Base-by-base conservation (phyloP, 2,113 vertebrate genomes). In the Alosa alosa region DNA sequence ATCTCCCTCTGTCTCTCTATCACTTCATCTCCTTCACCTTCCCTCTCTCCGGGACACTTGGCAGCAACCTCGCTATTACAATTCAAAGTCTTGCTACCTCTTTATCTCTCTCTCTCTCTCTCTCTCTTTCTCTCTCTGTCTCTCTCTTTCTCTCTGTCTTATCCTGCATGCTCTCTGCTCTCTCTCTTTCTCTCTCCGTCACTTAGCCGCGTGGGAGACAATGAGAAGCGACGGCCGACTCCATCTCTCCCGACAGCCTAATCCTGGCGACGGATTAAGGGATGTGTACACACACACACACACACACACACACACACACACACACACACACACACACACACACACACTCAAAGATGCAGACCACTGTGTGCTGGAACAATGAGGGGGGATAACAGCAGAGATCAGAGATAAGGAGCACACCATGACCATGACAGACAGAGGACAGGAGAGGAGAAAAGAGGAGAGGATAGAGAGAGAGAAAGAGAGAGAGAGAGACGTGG, bases 231-330 rank as follows among this genome's bases (percentile, higher is more conserved):
- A 45, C 31, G 17, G 41, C 41, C 13, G 6, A 68, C 57, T 57
- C 83, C 57, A 31, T 45, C 31, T 25, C 60, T 75, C 25, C 25
- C 64, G 64, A 84, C 44, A 47, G 60, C 68, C 64, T 84, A 78
- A 84, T 84, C 84, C 45, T 25, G 18, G 64, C 6, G 6, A 44
- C 47, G 64, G 82, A 75, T 78, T 84, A 64, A 84, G 75, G 45
- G 44, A 50, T 31, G 83, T 9, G 64, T 84, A 15, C 20, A 47
- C 46, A 75, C 57, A 20, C 17, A n/a, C 57, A 64, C 57, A 64
- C 57, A 64, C 57, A 64, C 57, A 57, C 20, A 57, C 55, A 57
- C 55, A 57, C 55, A 57, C 55, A 57, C 55, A 57, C 60, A 25
- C 64, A 72, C 64, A 72, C 64, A 72, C 64, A n/a, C n/a, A n/a